A percentile compares a stretch with the other conserved stretches of the same genome.
Evolutionary conservation across 2,888 invertebrate species (phyloP).

Genomic region (Hyalella azteca): DNA sequence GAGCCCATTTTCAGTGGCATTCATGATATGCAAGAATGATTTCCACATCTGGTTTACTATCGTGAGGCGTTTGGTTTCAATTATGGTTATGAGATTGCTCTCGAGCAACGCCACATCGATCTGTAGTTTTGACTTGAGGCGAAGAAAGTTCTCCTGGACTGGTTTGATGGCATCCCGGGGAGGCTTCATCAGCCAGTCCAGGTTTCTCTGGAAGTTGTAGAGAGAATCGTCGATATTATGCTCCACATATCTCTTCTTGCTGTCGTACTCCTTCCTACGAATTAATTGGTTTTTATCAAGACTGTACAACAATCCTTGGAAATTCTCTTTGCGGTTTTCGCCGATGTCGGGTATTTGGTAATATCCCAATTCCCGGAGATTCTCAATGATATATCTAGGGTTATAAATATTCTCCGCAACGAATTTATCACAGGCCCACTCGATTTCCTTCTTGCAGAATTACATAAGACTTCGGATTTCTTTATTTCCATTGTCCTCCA

Average conservation of each 20-base stretch:
- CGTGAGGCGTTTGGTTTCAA: neutral
- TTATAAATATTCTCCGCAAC: neutral
- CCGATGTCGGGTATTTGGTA: neutral
- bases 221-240: neutral
- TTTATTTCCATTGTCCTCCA: neutral
- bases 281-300: neutral
- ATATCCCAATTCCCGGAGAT: neutral
- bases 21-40: neutral
- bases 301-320: neutral
- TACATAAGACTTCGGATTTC: neutral
- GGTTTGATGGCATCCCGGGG: neutral
- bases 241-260: neutral
- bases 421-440: neutral
- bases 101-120: constrained; percentile 15
- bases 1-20: neutral
- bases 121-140: neutral
- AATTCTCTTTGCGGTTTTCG: neutral
- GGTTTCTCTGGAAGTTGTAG: neutral
- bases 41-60: neutral
- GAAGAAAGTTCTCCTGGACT: neutral
- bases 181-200: neutral
- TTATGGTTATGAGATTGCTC: neutral
- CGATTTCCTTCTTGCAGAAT: neutral
- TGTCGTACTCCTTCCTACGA: neutral
- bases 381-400: neutral